Conservation (phyloP, 2,888 invertebrate genomes). For the Panopea generosa region DNA sequence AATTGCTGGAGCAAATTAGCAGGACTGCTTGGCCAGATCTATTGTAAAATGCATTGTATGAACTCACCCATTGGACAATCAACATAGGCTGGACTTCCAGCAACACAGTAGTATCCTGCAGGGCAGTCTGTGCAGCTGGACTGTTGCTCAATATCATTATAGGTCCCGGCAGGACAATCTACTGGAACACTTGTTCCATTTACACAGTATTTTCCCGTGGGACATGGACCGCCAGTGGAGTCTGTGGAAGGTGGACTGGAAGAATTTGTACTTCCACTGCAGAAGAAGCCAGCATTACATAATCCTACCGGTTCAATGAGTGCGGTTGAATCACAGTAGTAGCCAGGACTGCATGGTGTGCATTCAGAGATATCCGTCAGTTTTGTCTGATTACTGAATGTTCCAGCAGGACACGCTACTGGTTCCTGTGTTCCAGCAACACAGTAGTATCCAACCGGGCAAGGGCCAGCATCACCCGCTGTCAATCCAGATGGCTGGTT, state of each 20-base stretch:
- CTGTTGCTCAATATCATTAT: slow-evolving; percentile 72
- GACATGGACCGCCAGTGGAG: slow-evolving; percentile 81
- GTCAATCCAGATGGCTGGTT: slow-evolving; percentile 69
- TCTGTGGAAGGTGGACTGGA: slow-evolving; percentile 71
- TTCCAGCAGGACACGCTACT: slow-evolving; percentile 79
- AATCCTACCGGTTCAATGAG: slow-evolving; percentile 77
- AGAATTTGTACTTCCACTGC: slow-evolving; percentile 76
- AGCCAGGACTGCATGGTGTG: slow-evolving; percentile 78
- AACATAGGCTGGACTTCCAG: slow-evolving; percentile 70
- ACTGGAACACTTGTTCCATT: slow-evolving; percentile 74
- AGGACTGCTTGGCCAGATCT: no score
- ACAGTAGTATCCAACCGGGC: slow-evolving; percentile 82
- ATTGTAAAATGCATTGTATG: neutral
- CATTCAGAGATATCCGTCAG: slow-evolving; percentile 70
- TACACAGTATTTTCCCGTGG: slow-evolving; percentile 79
- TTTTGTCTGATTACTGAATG: slow-evolving; percentile 80
- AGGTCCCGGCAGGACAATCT: slow-evolving; percentile 80
- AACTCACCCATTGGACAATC: slow-evolving; percentile 79
- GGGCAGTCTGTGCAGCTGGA: slow-evolving; percentile 80
- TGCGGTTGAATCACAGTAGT: slow-evolving; percentile 79
- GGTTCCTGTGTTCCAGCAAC: slow-evolving; percentile 75
- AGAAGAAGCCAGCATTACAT: slow-evolving; percentile 81
- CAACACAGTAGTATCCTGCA: slow-evolving; percentile 79
- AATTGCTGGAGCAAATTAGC: no score
- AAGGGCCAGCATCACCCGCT: slow-evolving; percentile 77